A percentile compares a stretch with the other conserved stretches of the same genome.
Conservation (phyloP, 2,888 invertebrate genomes). For the Netelia fuscicornis region DNA sequence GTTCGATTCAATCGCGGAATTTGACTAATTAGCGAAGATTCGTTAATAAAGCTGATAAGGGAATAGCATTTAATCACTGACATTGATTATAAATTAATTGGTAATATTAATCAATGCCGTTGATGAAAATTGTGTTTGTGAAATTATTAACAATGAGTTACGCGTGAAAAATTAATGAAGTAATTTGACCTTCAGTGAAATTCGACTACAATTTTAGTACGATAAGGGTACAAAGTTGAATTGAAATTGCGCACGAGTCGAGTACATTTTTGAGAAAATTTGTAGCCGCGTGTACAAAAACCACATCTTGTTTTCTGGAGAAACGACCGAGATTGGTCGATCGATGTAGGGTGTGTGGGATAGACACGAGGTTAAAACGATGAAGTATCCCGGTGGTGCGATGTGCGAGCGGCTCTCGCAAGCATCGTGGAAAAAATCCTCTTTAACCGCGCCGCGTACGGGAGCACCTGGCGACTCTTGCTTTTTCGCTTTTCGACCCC, state of each 20-base stretch:
- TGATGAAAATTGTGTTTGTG: neutral
- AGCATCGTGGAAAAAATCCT: conserved; percentile 58
- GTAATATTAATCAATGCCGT: neutral
- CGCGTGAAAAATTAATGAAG: neutral
- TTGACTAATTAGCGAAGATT: too few species aligned
- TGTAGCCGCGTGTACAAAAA: neutral
- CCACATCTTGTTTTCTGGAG: neutral
- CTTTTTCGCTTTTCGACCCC: conserved; percentile 60
- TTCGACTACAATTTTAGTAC: neutral
- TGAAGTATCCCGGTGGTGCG: conserved; percentile 4
- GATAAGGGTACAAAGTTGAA: neutral
- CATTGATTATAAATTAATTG: too few species aligned
- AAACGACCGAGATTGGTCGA: neutral
- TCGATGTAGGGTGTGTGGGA: conserved; percentile 16
- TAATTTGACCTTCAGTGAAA: neutral
- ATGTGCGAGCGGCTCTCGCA: neutral
- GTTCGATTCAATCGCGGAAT: too few species aligned
- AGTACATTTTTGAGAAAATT: neutral
- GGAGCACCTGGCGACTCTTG: conserved; percentile 60
- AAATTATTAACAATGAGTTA: neutral
- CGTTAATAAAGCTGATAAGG: too few species aligned
- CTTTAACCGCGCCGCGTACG: conserved; percentile 60
- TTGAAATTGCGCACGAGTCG: neutral
- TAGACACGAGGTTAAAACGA: neutral
- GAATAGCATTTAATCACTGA: too few species aligned